phyloP scores from a whole-genome alignment of 2,113 vertebrate species.

The Gymnobelideus leadbeateri region DNA sequence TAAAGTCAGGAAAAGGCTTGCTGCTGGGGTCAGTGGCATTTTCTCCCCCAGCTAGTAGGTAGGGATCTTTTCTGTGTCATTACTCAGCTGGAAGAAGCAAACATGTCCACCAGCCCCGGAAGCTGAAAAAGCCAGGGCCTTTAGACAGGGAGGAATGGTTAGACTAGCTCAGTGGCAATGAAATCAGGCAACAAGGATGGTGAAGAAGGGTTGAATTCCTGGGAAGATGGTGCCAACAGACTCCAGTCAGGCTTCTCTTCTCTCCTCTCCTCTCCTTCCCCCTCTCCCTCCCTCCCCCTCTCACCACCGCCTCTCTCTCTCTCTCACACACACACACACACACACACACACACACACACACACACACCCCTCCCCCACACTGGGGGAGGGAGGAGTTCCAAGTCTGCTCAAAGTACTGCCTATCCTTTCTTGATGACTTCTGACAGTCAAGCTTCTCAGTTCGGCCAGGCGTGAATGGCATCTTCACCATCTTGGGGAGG shows the following conservation, averaged over 20 bases:
- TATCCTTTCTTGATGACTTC: constrained; percentile 3
- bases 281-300: neutral
- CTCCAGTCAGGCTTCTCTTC: neutral
- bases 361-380: neutral
- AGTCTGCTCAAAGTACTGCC: neutral
- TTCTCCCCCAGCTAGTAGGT: neutral
- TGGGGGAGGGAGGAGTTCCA: neutral
- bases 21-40: neutral
- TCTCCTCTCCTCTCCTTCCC: too few species aligned
- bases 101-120: neutral
- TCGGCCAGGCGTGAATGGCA: neutral
- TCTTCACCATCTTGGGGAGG: neutral
- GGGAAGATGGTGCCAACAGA: neutral
- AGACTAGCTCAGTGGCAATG: neutral
- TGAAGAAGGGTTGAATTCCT: neutral
- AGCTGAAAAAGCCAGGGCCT: neutral
- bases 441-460: constrained; percentile 46
- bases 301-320: too few species aligned
- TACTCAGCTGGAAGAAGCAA: neutral
- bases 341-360: too few species aligned
- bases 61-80: neutral
- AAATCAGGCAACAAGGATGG: neutral
- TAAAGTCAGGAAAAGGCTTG: neutral
- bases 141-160: neutral
- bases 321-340: too few species aligned